Conservation (phyloP, 2,797 vertebrate genomes). For the Cygnus olor region DNA sequence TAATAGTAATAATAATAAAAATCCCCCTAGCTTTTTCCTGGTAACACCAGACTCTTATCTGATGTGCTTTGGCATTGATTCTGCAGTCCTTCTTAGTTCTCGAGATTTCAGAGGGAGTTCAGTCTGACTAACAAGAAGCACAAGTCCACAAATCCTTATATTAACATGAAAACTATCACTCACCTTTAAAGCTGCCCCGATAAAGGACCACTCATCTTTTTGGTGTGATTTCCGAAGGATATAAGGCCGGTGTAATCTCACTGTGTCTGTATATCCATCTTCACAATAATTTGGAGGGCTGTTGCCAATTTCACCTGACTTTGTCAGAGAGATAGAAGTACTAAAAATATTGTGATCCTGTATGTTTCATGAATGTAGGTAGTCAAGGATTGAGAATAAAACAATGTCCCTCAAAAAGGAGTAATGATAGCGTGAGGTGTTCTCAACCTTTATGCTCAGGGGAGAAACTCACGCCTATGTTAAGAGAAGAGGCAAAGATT, state of each 20-base stretch:
- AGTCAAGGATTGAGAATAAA: neutral
- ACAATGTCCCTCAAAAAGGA: neutral
- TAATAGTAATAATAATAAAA: neutral
- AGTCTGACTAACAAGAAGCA: neutral
- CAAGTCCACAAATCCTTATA: neutral
- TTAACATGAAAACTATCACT: neutral
- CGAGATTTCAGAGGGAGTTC: neutral
- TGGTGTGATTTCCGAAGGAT: neutral
- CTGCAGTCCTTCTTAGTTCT: neutral
- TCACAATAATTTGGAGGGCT: neutral
- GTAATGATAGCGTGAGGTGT: rapidly evolving
- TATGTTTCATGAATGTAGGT: neutral
- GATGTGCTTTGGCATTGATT: slow-evolving; percentile 26
- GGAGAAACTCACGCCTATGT: neutral
- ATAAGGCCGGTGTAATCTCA: neutral
- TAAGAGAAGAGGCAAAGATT: neutral
- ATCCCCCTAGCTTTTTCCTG: neutral
- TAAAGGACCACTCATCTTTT: neutral
- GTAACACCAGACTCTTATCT: neutral
- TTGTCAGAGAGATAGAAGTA: neutral
- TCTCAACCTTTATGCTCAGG: neutral
- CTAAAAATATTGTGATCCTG: neutral
- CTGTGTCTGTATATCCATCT: neutral
- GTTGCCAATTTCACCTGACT: neutral
- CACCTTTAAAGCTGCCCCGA: neutral